Percentiles rank a stretch among this genome's conserved stretches.
Evolutionary conservation across 2,113 vertebrate genomes (phyloP).

Genomic region (Callospermophilus lateralis): DNA sequence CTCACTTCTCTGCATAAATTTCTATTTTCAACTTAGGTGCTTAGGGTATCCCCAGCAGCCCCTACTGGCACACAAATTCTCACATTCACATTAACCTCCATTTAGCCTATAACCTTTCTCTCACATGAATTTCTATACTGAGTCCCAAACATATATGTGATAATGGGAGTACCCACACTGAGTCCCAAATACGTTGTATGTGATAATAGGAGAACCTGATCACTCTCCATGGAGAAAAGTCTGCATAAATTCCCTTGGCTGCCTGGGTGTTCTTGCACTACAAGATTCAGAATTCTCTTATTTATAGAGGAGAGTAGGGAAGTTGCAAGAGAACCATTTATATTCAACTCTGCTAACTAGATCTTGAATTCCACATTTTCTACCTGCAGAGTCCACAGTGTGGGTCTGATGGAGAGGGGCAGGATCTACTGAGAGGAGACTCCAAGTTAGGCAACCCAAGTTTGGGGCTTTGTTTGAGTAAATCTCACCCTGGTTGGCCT

Average conservation of each 20-base stretch:
- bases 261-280: neutral
- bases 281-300: neutral
- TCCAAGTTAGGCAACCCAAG: neutral
- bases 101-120: neutral
- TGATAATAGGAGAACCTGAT: neutral
- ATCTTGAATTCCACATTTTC: neutral
- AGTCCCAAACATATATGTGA: neutral
- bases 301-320: neutral
- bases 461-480: neutral
- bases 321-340: neutral
- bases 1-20: neutral
- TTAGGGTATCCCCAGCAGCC: neutral
- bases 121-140: neutral
- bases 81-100: neutral
- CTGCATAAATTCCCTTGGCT: neutral
- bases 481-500: neutral
- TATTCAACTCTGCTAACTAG: neutral
- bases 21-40: neutral
- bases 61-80: rapidly evolving
- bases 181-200: neutral
- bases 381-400: neutral
- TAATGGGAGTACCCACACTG: neutral
- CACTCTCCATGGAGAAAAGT: neutral
- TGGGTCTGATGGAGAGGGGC: neutral
- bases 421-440: neutral